Conservation (phyloP, 2,888 invertebrate genomes). For the Morpho deidamia region DNA sequence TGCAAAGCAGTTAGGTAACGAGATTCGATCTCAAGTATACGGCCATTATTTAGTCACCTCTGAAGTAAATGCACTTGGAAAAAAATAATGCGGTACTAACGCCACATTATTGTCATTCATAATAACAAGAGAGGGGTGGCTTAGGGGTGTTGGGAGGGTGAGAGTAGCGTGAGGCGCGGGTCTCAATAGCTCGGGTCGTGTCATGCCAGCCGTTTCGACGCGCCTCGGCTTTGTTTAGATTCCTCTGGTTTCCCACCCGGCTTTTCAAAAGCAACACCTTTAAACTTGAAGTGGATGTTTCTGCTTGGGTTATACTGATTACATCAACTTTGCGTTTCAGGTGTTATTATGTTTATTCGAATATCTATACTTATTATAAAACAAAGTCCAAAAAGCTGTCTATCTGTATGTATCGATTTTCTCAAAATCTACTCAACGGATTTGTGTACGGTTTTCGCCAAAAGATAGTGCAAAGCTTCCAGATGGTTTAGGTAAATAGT, state of each 20-base stretch:
- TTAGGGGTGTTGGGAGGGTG: conserved; percentile 28
- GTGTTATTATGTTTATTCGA: conserved; percentile 4
- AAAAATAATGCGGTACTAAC: conserved; percentile 63
- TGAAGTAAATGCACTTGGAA: conserved; percentile 59
- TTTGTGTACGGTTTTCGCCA: too few species aligned
- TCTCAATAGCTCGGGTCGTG: conserved; percentile 64
- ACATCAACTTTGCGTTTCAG: conserved; percentile 17
- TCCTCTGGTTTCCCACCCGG: conserved; percentile 35
- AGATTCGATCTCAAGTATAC: conserved; percentile 59
- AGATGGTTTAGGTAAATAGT: too few species aligned
- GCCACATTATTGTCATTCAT: conserved; percentile 75
- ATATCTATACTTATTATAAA: too few species aligned
- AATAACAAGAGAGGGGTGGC: conserved; percentile 47
- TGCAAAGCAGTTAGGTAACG: conserved; percentile 56
- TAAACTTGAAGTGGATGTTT: conserved; percentile 26
- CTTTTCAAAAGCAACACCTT: conserved; percentile 30
- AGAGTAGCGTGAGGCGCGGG: conserved; percentile 34
- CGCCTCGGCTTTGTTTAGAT: conserved; percentile 46
- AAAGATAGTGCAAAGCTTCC: too few species aligned
- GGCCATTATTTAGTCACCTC: conserved; percentile 71
- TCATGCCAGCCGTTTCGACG: conserved; percentile 41
- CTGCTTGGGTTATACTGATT: conserved; percentile 19
- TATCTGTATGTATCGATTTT: too few species aligned
- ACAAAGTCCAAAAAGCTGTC: too few species aligned
- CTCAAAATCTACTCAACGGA: too few species aligned